Percentiles rank a stretch among this genome's conserved stretches.
phyloP scores from a whole-genome alignment of 2,888 invertebrate species.

The Cerceris ruficornis region DNA sequence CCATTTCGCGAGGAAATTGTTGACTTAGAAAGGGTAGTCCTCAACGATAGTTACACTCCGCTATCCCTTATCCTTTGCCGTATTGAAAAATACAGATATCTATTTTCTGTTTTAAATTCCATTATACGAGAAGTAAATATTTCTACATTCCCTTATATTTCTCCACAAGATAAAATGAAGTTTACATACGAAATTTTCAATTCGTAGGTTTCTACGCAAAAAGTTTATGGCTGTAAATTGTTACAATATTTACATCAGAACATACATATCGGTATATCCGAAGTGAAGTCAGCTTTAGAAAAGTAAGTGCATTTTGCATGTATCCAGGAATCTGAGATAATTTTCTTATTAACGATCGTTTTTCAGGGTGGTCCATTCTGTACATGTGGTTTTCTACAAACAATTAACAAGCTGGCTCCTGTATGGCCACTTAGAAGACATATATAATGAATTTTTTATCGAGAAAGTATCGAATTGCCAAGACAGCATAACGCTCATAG shows the following conservation, averaged over 20 bases:
- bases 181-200: slow-evolving; percentile 8
- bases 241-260: slow-evolving; percentile 88
- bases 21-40: slow-evolving; percentile 87
- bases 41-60: slow-evolving; percentile 88
- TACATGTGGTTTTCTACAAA: slow-evolving; percentile 91
- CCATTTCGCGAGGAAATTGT: slow-evolving; percentile 88
- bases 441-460: slow-evolving; percentile 93
- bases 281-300: slow-evolving; percentile 84
- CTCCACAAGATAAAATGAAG: background rate
- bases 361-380: slow-evolving; percentile 87
- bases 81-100: slow-evolving; percentile 86
- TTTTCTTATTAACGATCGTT: slow-evolving; percentile 10
- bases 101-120: slow-evolving; percentile 82
- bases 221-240: slow-evolving; percentile 88
- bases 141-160: background rate
- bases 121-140: slow-evolving; percentile 82
- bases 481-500: slow-evolving; percentile 33
- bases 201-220: slow-evolving; percentile 78
- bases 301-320: slow-evolving; percentile 82
- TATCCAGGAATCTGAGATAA: slow-evolving; percentile 9
- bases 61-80: slow-evolving; percentile 88
- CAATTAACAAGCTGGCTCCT: slow-evolving; percentile 94
- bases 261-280: slow-evolving; percentile 86
- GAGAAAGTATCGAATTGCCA: slow-evolving; percentile 78
- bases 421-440: slow-evolving; percentile 91